Percentiles rank a stretch among this genome's conserved stretches.
phyloP scores from a whole-genome alignment of 2,113 vertebrate genomes.

The Mionectes macconnelli region DNA sequence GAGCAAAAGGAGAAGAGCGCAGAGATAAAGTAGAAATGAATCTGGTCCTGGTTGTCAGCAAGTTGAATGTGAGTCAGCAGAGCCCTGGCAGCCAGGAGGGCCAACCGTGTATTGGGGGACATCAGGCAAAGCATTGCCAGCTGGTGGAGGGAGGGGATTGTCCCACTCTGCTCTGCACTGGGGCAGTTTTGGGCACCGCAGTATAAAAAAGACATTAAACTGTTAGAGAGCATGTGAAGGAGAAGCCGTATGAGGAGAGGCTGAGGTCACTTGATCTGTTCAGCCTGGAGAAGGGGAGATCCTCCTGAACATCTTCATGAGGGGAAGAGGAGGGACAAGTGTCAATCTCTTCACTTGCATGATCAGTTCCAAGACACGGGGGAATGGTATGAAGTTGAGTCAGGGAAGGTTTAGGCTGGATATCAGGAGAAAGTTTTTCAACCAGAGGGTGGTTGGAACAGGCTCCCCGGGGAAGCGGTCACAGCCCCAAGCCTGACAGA shows the following conservation, averaged over 20 bases:
- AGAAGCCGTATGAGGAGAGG: rapidly evolving
- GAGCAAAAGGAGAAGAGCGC: not conserved
- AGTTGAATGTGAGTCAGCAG: not conserved
- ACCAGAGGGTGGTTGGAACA: not conserved
- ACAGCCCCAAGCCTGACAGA: not conserved
- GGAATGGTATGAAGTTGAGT: not conserved
- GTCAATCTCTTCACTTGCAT: not conserved
- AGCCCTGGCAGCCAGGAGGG: not conserved
- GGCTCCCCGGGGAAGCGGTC: not conserved
- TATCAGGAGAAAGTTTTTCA: not conserved
- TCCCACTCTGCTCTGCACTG: rapidly evolving
- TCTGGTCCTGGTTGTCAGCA: not conserved
- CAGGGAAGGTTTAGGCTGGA: not conserved
- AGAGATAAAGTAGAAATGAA: not conserved
- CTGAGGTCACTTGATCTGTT: not conserved
- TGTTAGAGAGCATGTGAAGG: not conserved
- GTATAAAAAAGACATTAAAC: not conserved
- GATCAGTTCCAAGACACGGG: rapidly evolving
- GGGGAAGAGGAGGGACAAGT: not conserved
- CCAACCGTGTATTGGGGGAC: rapidly evolving
- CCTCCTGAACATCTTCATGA: rapidly evolving
- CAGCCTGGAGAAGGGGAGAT: not conserved
- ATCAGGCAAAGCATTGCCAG: not conserved
- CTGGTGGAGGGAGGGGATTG: not conserved
- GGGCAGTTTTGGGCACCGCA: not conserved